Evolutionary conservation across 2,888 invertebrate genomes (phyloP).

Genomic region (Eulithis prunata): DNA sequence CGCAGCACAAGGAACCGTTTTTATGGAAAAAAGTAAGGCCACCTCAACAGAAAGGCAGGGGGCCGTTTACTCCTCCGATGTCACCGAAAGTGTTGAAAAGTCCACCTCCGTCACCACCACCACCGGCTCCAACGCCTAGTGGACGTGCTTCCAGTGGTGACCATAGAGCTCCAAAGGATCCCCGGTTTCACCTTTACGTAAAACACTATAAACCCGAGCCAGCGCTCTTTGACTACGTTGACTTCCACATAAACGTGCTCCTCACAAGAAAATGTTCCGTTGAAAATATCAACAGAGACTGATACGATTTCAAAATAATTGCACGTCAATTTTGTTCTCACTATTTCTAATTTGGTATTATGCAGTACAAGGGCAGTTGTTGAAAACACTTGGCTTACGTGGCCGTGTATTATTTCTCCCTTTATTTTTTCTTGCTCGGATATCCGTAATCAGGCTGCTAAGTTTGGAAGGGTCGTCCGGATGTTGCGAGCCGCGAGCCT

Average conservation of each 20-base stretch:
- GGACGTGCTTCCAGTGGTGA: slow-evolving; percentile 44
- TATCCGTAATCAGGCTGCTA: slow-evolving; percentile 83
- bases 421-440: slow-evolving; percentile 79
- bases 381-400: slow-evolving; percentile 59
- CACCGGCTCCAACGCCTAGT: slow-evolving; percentile 51
- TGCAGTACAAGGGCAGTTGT: slow-evolving; percentile 53
- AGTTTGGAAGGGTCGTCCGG: slow-evolving; percentile 84
- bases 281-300: slow-evolving; percentile 56
- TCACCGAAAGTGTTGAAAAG: slow-evolving; percentile 35
- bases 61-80: slow-evolving; percentile 62
- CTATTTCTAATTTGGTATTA: slow-evolving; percentile 12
- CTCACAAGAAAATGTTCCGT: slow-evolving; percentile 64
- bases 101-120: slow-evolving; percentile 33
- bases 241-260: slow-evolving; percentile 72
- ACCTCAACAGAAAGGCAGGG: slow-evolving; percentile 54
- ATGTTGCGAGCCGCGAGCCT: slow-evolving; percentile 82
- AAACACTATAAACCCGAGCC: slow-evolving; percentile 74
- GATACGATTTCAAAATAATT: slow-evolving; percentile 43
- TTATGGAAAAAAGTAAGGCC: slow-evolving; percentile 67
- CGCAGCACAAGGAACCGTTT: slow-evolving; percentile 70
- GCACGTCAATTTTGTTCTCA: slow-evolving; percentile 16
- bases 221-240: slow-evolving; percentile 71
- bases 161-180: slow-evolving; percentile 56
- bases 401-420: slow-evolving; percentile 69
- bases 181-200: slow-evolving; percentile 72